Percentiles rank a stretch among this genome's conserved stretches.
Conservation (phyloP, 2,797 vertebrate genomes). For the Nyctalus aviator region DNA sequence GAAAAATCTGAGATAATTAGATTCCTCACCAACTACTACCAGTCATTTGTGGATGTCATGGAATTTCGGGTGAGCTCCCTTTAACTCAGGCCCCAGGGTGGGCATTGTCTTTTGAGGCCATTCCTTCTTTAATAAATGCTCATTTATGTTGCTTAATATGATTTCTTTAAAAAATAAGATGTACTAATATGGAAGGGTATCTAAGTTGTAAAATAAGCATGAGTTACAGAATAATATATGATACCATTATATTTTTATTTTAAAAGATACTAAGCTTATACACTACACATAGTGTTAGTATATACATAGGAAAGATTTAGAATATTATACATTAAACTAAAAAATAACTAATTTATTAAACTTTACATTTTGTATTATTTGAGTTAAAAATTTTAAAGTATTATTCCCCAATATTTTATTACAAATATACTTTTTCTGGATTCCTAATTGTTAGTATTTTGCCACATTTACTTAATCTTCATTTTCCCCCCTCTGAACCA, state of each 20-base stretch:
- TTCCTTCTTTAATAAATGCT: neutral
- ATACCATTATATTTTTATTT: slow-evolving; percentile 46
- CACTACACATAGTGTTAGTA: neutral
- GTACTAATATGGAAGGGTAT: neutral
- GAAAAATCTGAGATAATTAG: slow-evolving; percentile 92
- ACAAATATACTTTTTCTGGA: slow-evolving; percentile 40
- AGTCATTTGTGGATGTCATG: slow-evolving; percentile 96
- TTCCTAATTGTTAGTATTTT: slow-evolving; percentile 57
- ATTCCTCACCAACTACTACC: slow-evolving; percentile 90
- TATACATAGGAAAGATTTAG: neutral
- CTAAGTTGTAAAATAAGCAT: slow-evolving; percentile 50
- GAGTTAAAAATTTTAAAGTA: slow-evolving; percentile 35
- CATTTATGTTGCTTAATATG: slow-evolving; percentile 23
- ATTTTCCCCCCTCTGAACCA: neutral
- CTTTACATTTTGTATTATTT: slow-evolving; percentile 15
- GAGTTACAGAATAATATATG: neutral
- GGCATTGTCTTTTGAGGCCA: neutral
- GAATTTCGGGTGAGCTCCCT: slow-evolving; percentile 94
- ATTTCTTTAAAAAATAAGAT: slow-evolving; percentile 32
- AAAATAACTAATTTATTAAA: slow-evolving; percentile 35
- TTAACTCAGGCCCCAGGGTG: neutral
- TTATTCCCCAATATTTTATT: slow-evolving; percentile 33
- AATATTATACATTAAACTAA: slow-evolving; percentile 23
- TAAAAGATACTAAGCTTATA: slow-evolving; percentile 35
- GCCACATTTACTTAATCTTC: slow-evolving; percentile 1